Evolutionary conservation across 2,888 invertebrate species (phyloP), one percentile per base, ranked within the genome.

Genomic region (Caenorhabditis zanzibari): DNA sequence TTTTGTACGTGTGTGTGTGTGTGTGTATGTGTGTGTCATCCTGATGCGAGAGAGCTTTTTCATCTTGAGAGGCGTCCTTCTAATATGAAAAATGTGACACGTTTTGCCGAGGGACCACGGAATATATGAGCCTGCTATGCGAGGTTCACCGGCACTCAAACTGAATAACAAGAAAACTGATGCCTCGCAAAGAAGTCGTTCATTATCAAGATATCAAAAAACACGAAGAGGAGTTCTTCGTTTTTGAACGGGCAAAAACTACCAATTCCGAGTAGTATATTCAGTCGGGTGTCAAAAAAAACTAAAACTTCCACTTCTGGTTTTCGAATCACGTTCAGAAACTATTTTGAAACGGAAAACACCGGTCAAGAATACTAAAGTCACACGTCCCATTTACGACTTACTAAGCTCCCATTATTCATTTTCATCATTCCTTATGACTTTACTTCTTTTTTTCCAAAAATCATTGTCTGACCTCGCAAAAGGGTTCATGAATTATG

Each of bases 51-150:
- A 72, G 68, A 61, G 71, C 71, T 79, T 77, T 71, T 59, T 56
- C 73, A 58, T 80, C 56, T 66, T n/a, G 44, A 52, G 52, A 54
- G n/a, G 16, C 47, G 66, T 49, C 59, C 66, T 58, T 44, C 54
- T 58, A 64, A 79, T 71, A 79, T 71, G 71, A 63, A 64, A 63
- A 69, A 77, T 69, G 63, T 74, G 63, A 74, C 63, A 74, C 63
- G 63, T 74, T 74, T 68, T 75, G 47, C 44, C 66, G 75, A 58
- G 47, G 66, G 66, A 66, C 58, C 59, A 58, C 58, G 35, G 76
- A 58, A 44, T 49, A 56, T 52, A 56, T 74, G 56, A 66, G 64
- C 52, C 54, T 35, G 28, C 73, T 64, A 35, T n/a, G 54, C 38
- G n/a, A 32, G 66, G 69, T 69, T 77, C 77, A 56, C 52, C 38